phyloP scores from a whole-genome alignment of 2,888 invertebrate species.

The Xanthia icteritia region DNA sequence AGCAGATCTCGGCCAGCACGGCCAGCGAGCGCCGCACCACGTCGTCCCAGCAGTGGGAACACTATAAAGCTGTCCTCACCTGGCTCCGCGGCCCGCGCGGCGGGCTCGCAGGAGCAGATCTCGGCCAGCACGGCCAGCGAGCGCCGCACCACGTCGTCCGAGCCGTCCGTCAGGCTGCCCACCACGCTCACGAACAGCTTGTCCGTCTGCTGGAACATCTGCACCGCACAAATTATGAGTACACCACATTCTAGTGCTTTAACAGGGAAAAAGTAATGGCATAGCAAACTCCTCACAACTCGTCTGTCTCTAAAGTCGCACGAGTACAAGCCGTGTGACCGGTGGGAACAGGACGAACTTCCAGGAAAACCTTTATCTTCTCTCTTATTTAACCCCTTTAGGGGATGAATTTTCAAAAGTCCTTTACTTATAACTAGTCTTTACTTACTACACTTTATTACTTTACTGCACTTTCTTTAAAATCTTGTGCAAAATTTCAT shows the following conservation, averaged over 20 bases:
- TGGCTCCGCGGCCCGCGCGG: conserved; percentile 24
- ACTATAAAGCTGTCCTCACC: background rate
- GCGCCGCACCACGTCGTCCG: conserved; percentile 98
- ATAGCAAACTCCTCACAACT: background rate
- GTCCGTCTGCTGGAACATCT: conserved; percentile 94
- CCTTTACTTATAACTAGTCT: background rate
- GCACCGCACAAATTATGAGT: conserved; percentile 24
- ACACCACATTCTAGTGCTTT: background rate
- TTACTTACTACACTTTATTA: no score
- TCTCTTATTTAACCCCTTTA: background rate
- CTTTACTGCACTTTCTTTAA: background rate
- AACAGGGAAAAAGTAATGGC: background rate
- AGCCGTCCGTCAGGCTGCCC: conserved; percentile 96
- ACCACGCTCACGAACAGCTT: conserved; percentile 94
- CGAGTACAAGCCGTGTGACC: background rate
- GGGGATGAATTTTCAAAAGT: background rate
- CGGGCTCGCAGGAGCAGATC: conserved; percentile 87
- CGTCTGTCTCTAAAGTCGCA: no score
- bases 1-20: conserved; percentile 1
- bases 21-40: conserved; percentile 6
- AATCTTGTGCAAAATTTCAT: background rate
- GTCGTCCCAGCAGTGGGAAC: background rate
- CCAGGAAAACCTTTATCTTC: background rate
- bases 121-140: conserved; percentile 97
- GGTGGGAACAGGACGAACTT: background rate